phyloP scores from a whole-genome alignment of 2,888 invertebrate genomes.

The Caenorhabditis becei region DNA sequence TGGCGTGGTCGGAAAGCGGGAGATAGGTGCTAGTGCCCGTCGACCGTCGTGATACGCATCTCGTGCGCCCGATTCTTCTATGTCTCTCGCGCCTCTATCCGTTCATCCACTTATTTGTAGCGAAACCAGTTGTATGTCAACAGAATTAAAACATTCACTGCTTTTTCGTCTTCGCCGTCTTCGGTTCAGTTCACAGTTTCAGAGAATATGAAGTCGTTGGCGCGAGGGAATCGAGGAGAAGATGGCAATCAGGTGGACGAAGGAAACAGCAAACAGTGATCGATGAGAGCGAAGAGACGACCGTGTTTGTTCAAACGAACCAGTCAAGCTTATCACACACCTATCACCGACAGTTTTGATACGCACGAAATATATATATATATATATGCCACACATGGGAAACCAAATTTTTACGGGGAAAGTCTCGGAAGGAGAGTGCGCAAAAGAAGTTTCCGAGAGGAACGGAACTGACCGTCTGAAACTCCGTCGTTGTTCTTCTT shows the following conservation, averaged over 20 bases:
- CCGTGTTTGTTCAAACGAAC: conserved; percentile 51
- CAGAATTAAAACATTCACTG: background rate
- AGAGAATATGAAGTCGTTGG: conserved; percentile 4
- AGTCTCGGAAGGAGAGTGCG: background rate
- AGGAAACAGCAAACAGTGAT: conserved; percentile 18
- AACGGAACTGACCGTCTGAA: conserved; percentile 51
- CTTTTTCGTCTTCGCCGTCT: background rate
- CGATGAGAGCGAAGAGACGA: conserved; percentile 23
- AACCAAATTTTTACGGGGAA: background rate
- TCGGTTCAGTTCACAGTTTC: background rate
- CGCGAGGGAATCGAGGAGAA: background rate
- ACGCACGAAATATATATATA: background rate
- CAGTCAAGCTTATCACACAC: conserved; percentile 55
- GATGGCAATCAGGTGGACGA: conserved; percentile 15
- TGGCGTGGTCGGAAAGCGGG: background rate
- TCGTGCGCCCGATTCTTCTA: conserved; percentile 16
- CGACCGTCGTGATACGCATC: conserved; percentile 51
- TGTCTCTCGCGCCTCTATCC: conserved; percentile 29
- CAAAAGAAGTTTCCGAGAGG: background rate
- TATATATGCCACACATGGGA: background rate
- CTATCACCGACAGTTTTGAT: conserved; percentile 12
- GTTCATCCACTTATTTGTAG: conserved; percentile 53
- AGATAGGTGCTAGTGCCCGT: conserved; percentile 41
- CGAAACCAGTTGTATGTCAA: conserved; percentile 55
- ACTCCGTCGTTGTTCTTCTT: conserved; percentile 60